Percentiles rank a stretch among this genome's conserved stretches.
Evolutionary conservation across 2,797 vertebrate species (phyloP).

Genomic region (Myotis daubentonii): DNA sequence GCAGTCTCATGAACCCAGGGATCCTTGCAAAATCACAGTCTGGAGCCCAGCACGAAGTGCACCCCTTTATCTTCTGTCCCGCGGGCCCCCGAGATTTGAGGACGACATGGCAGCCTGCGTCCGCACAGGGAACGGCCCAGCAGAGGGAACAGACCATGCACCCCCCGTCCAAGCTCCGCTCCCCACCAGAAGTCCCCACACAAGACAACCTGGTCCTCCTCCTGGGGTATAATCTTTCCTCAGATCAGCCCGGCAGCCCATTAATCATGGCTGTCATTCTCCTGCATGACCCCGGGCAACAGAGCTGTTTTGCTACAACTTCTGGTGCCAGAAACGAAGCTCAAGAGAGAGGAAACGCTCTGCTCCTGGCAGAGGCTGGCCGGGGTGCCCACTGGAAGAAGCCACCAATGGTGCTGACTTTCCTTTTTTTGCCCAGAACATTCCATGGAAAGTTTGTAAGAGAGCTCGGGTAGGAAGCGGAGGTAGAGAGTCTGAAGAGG

Average conservation of each 20-base stretch:
- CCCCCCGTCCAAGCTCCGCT: background rate
- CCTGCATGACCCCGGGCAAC: conserved; percentile 57
- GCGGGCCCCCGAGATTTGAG: background rate
- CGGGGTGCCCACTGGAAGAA: conserved; percentile 38
- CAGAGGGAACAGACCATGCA: background rate
- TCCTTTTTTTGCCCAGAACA: conserved; percentile 9
- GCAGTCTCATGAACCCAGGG: accelerated
- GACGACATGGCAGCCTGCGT: accelerated
- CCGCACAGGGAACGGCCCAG: background rate
- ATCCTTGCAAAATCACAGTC: background rate
- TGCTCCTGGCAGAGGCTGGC: background rate
- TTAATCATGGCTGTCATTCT: conserved; percentile 78
- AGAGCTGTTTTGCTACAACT: conserved; percentile 74
- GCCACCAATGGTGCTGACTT: background rate
- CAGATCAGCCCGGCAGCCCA: conserved; percentile 56
- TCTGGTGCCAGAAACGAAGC: conserved; percentile 56
- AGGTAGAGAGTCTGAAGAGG: background rate
- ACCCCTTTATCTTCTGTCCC: background rate
- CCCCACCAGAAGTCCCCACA: background rate
- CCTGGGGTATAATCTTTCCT: conserved; percentile 67
- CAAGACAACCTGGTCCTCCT: conserved; percentile 46
- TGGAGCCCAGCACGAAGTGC: background rate
- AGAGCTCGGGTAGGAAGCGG: background rate
- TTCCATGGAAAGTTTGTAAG: conserved; percentile 49
- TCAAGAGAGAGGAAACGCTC: conserved; percentile 56